Percentiles rank a stretch among this genome's conserved stretches.
Evolutionary conservation across 2,113 vertebrate genomes (phyloP).

Genomic region (Bubo scandiacus): DNA sequence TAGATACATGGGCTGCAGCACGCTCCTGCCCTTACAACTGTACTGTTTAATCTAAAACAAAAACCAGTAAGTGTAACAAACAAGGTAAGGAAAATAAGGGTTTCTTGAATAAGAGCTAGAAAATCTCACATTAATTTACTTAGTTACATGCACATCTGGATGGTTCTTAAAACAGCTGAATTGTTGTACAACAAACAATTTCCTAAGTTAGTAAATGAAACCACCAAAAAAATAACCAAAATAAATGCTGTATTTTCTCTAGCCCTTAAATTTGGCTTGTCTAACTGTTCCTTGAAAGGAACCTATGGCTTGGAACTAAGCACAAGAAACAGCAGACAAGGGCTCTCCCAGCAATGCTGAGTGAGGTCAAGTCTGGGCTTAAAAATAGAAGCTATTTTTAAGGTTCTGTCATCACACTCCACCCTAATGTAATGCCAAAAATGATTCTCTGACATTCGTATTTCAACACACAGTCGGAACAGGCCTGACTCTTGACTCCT

Average conservation of each 20-base stretch:
- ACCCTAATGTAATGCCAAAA: neutral
- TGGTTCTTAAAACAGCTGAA: neutral
- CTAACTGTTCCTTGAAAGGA: neutral
- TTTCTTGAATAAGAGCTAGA: neutral
- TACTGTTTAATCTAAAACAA: neutral
- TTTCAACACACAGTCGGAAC: neutral
- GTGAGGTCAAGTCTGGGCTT: neutral
- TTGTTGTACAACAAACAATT: neutral
- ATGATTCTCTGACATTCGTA: neutral
- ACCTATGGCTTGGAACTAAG: neutral
- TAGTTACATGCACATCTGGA: neutral
- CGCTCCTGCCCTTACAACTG: neutral
- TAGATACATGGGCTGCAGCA: neutral
- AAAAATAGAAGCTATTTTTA: neutral
- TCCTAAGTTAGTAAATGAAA: neutral
- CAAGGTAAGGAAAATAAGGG: neutral
- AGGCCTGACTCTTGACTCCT: neutral
- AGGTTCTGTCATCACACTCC: neutral
- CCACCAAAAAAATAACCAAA: neutral
- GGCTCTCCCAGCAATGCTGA: neutral
- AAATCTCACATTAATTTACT: neutral
- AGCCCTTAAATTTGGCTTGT: neutral
- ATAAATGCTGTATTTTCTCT: neutral
- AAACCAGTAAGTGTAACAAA: neutral
- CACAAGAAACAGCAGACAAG: neutral